phyloP scores from a whole-genome alignment of 2,797 vertebrate species.

The Gephyroberyx darwinii region DNA sequence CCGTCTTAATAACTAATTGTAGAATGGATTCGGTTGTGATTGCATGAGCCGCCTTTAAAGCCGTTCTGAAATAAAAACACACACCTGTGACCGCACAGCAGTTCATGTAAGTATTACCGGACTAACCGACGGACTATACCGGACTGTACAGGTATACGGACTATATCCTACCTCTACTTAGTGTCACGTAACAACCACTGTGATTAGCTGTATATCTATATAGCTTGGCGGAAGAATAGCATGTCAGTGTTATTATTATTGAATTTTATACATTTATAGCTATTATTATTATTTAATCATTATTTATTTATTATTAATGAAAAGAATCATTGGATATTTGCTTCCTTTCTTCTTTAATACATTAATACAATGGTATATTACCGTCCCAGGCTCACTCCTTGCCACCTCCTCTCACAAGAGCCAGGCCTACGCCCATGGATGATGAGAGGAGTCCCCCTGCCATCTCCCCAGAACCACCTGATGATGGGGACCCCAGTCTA shows the following conservation, averaged over 20 bases:
- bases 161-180: no score
- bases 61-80: background rate
- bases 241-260: no score
- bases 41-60: background rate
- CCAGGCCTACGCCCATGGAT: conserved; percentile 83
- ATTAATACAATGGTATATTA: background rate
- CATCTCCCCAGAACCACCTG: conserved; percentile 78
- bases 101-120: background rate
- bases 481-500: conserved; percentile 75
- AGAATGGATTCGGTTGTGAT: background rate
- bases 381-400: conserved; percentile 60
- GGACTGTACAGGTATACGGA: no score
- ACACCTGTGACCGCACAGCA: background rate
- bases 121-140: no score
- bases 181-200: background rate
- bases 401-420: conserved; percentile 60
- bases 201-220: no score
- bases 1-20: conserved; percentile 2
- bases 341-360: no score
- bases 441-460: conserved; percentile 80
- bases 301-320: no score
- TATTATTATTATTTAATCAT: no score
- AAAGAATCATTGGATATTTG: no score
- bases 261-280: no score
- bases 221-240: no score